These are phyloP conservation scores for Gambusia affinis DNA, from an alignment of 2,113 vertebrate species.

Conservation along the genomic window DNA sequence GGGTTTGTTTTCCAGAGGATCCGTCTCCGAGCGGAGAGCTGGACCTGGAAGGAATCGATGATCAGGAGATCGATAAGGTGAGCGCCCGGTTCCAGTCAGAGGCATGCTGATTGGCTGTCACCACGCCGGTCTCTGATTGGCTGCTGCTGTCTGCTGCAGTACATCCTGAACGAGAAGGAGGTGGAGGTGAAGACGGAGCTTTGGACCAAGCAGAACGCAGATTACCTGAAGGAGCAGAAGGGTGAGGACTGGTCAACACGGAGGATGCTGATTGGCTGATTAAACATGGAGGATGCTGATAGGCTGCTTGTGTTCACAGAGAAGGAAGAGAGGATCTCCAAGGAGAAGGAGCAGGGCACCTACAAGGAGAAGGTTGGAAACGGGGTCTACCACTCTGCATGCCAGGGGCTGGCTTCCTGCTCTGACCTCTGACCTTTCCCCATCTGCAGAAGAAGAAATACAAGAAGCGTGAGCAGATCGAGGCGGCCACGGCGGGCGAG, in stretches of 20 bases:
- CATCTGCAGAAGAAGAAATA: slow-evolving; percentile 87
- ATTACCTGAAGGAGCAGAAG: slow-evolving; percentile 94
- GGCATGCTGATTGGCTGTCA: too few species aligned
- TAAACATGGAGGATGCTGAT: too few species aligned
- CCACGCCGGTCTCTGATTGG: background rate
- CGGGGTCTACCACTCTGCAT: background rate
- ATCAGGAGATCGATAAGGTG: slow-evolving; percentile 95
- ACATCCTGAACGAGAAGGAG: slow-evolving; percentile 92
- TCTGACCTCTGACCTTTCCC: slow-evolving; percentile 6
- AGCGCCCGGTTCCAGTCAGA: slow-evolving; percentile 24
- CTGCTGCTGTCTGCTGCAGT: slow-evolving; percentile 75
- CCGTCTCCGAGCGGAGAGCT: slow-evolving; percentile 85
- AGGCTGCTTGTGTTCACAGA: slow-evolving; percentile 78
- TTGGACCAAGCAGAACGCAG: slow-evolving; percentile 96
- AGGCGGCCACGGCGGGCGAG: slow-evolving; percentile 91
- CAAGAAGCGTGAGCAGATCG: slow-evolving; percentile 85
- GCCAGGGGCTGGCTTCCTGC: background rate
- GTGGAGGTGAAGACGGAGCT: slow-evolving; percentile 92
- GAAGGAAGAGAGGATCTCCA: slow-evolving; percentile 92
- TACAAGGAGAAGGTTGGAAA: slow-evolving; percentile 93
- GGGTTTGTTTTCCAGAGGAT: slow-evolving; percentile 71
- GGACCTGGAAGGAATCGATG: slow-evolving; percentile 94
- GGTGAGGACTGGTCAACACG: slow-evolving; percentile 70
- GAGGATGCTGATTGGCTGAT: too few species aligned
- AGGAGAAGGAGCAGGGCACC: slow-evolving; percentile 95